These are phyloP conservation scores for Ptychadena robeensis DNA, from an alignment of 2,797 vertebrate genomes.

Conservation along the genomic window DNA sequence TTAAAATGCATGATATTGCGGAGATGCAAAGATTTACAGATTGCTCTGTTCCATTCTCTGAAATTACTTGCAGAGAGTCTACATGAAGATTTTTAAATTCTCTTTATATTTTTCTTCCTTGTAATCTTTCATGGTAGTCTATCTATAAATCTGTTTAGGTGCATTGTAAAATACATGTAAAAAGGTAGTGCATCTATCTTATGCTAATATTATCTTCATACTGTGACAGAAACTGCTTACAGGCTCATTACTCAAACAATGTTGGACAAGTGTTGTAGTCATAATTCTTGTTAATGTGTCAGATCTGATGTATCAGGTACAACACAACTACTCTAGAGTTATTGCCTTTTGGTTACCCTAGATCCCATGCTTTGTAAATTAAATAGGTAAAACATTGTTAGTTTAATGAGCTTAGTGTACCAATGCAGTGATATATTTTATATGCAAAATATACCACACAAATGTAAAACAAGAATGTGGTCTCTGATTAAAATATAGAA, in stretches of 20 bases:
- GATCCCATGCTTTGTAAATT: neutral
- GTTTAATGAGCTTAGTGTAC: constrained; percentile 3
- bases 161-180: constrained; percentile 24
- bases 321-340: constrained; percentile 30
- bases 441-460: neutral
- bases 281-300: constrained; percentile 50
- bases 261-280: constrained; percentile 42
- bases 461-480: neutral
- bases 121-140: neutral
- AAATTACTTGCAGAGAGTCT: constrained; percentile 17
- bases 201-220: constrained; percentile 44
- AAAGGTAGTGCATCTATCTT: constrained; percentile 28
- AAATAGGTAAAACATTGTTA: neutral
- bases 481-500: neutral
- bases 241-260: constrained; percentile 38
- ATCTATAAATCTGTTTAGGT: constrained; percentile 4
- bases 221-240: constrained; percentile 24
- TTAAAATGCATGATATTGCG: constrained; percentile 24
- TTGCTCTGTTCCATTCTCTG: constrained; percentile 13
- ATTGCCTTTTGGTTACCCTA: constrained; percentile 19
- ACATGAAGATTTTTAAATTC: neutral
- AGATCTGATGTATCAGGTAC: constrained; percentile 36
- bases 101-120: constrained; percentile 4
- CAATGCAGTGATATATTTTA: neutral
- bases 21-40: constrained; percentile 1